Percentiles rank a stretch among this genome's conserved stretches.
These are phyloP conservation scores for Eira barbara DNA, from an alignment of 2,113 vertebrate species.

Conservation along the genomic window DNA sequence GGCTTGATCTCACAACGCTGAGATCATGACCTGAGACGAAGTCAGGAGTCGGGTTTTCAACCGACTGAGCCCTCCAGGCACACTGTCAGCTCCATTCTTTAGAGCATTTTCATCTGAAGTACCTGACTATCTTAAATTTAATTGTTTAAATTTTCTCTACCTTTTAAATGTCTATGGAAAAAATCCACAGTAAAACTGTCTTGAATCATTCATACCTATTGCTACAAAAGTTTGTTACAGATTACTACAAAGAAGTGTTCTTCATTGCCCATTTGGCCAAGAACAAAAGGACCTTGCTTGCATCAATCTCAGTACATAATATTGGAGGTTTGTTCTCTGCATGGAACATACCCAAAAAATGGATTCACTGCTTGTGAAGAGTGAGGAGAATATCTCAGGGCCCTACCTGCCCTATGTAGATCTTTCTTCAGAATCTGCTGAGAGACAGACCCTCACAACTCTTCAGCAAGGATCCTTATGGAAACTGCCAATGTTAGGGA, in stretches of 20 bases:
- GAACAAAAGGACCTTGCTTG: neutral
- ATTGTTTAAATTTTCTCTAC: neutral
- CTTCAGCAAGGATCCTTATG: neutral
- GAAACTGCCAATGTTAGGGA: neutral
- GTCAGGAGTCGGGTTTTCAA: neutral
- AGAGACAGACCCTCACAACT: neutral
- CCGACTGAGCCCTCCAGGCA: neutral
- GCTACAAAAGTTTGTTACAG: neutral
- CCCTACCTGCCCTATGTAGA: neutral
- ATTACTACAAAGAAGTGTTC: neutral
- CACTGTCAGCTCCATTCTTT: too few relatives aligned
- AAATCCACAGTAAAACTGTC: neutral
- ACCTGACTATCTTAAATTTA: neutral
- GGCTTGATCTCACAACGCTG: neutral
- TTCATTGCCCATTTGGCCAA: neutral
- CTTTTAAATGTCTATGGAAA: neutral
- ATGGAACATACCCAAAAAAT: neutral
- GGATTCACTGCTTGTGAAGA: neutral
- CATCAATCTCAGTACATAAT: too few relatives aligned
- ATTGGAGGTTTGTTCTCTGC: neutral
- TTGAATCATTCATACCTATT: neutral
- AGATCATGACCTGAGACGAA: neutral
- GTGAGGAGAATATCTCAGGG: neutral
- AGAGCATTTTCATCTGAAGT: neutral
- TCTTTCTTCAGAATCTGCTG: neutral